Percentiles rank a stretch among this genome's conserved stretches.
phyloP scores from a whole-genome alignment of 2,888 invertebrate species.

The Notodonta dromedarius region DNA sequence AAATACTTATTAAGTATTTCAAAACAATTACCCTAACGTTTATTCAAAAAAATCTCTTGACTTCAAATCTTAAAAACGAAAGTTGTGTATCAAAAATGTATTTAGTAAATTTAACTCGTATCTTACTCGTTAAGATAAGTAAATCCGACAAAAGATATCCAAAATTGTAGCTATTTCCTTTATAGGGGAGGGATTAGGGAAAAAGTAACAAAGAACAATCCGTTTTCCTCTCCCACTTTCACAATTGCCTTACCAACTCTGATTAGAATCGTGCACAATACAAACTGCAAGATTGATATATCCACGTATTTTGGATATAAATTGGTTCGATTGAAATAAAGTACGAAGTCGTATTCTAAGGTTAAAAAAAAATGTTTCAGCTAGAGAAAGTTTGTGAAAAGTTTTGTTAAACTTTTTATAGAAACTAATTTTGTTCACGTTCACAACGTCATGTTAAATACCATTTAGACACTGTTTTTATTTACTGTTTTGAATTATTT shows the following conservation, averaged over 20 bases:
- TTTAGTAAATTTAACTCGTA: too few relatives aligned
- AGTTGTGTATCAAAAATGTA: too few relatives aligned
- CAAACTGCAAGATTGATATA: slow-evolving; percentile 1
- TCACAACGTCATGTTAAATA: background rate
- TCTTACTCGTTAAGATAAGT: too few relatives aligned
- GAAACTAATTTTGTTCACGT: background rate
- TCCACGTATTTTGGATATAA: background rate
- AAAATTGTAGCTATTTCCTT: background rate
- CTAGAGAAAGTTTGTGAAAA: slow-evolving; percentile 13
- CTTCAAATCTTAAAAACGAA: too few relatives aligned
- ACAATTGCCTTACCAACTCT: slow-evolving; percentile 21
- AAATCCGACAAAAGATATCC: too few relatives aligned
- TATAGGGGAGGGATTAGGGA: background rate
- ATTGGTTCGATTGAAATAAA: background rate
- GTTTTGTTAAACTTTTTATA: slow-evolving; percentile 21
- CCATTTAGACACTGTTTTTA: background rate
- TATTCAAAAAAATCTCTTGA: too few relatives aligned
- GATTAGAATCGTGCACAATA: slow-evolving; percentile 18
- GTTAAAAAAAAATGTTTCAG: too few relatives aligned
- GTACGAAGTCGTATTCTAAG: too few relatives aligned
- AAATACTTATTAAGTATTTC: too few relatives aligned
- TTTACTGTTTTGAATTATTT: slow-evolving; percentile 11
- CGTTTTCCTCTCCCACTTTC: slow-evolving; percentile 4
- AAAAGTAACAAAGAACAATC: slow-evolving; percentile 15
- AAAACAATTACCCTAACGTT: too few relatives aligned